A percentile compares a stretch with the other conserved stretches of the same genome.
These are phyloP conservation scores for Thaumatotibia leucotreta DNA, from an alignment of 1,140 invertebrate genomes.

Conservation along the genomic window DNA sequence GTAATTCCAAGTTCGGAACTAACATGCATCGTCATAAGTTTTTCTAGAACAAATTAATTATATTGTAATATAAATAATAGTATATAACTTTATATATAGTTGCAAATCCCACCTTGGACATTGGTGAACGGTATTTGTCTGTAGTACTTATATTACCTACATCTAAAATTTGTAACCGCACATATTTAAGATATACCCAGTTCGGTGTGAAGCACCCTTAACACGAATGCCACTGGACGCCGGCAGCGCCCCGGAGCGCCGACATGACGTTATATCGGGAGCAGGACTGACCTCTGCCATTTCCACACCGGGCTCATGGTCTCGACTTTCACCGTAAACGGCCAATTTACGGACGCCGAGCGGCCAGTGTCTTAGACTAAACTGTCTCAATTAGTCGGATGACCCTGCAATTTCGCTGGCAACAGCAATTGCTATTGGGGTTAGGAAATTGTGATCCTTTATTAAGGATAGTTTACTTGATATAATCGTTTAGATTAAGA, in stretches of 20 bases:
- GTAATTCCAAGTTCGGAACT: too few species aligned
- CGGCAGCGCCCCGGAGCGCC: slow-evolving; percentile 44
- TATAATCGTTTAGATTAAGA: not conserved
- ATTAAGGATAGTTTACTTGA: not conserved
- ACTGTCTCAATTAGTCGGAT: slow-evolving; percentile 75
- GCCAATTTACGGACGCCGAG: slow-evolving; percentile 65
- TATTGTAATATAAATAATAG: too few species aligned
- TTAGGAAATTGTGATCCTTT: not conserved
- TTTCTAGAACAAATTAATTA: too few species aligned
- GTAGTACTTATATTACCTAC: too few species aligned
- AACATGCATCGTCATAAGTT: too few species aligned
- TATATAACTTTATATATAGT: too few species aligned
- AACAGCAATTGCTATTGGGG: slow-evolving; percentile 41
- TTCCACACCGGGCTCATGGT: slow-evolving; percentile 58
- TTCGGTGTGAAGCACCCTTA: slow-evolving; percentile 24
- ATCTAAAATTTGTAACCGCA: too few species aligned
- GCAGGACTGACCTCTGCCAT: slow-evolving; percentile 64
- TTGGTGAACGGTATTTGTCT: too few species aligned
- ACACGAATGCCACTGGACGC: slow-evolving; percentile 24
- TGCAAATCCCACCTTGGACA: too few species aligned
- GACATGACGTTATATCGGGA: slow-evolving; percentile 63
- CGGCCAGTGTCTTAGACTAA: slow-evolving; percentile 62
- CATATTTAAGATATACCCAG: too few species aligned
- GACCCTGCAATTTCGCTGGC: slow-evolving; percentile 68
- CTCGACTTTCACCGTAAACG: slow-evolving; percentile 71